phyloP scores from a whole-genome alignment of 2,113 vertebrate genomes.

The Syngnathus typhle region DNA sequence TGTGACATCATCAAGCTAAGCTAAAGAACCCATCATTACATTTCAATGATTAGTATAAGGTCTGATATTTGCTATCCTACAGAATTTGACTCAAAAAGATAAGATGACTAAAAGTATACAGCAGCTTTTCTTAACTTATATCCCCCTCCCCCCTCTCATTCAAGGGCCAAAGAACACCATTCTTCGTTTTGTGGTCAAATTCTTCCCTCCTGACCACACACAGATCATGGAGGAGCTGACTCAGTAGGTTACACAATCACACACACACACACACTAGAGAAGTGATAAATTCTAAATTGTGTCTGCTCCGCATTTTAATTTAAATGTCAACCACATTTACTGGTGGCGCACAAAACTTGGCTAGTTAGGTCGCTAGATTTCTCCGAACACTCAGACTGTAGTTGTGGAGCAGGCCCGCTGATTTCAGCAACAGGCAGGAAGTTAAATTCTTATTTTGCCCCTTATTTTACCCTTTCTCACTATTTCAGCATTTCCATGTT shows the following conservation, averaged over 20 bases:
- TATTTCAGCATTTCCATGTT: conserved; percentile 2
- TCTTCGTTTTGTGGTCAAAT: conserved; percentile 95
- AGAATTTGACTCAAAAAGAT: background rate
- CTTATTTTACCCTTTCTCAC: conserved; percentile 21
- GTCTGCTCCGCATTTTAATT: background rate
- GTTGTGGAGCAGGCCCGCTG: conserved; percentile 4
- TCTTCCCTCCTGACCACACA: conserved; percentile 94
- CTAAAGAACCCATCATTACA: too few relatives aligned
- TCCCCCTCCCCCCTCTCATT: conserved; percentile 2
- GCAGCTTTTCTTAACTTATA: background rate
- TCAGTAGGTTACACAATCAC: conserved; percentile 73
- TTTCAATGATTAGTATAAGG: too few relatives aligned
- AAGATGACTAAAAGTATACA: background rate
- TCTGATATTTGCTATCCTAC: too few relatives aligned
- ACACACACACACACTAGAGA: background rate
- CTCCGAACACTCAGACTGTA: conserved; percentile 7
- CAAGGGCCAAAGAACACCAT: conserved; percentile 89
- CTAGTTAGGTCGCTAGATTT: background rate
- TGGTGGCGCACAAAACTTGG: background rate
- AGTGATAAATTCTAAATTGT: background rate
- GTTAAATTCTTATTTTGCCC: conserved; percentile 12
- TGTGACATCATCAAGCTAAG: background rate
- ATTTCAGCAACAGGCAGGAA: conserved; percentile 34
- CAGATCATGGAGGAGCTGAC: conserved; percentile 94
- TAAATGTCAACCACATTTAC: background rate